Evolutionary conservation across 2,888 invertebrate genomes (phyloP).

Genomic region (Leucoptera coffeella): DNA sequence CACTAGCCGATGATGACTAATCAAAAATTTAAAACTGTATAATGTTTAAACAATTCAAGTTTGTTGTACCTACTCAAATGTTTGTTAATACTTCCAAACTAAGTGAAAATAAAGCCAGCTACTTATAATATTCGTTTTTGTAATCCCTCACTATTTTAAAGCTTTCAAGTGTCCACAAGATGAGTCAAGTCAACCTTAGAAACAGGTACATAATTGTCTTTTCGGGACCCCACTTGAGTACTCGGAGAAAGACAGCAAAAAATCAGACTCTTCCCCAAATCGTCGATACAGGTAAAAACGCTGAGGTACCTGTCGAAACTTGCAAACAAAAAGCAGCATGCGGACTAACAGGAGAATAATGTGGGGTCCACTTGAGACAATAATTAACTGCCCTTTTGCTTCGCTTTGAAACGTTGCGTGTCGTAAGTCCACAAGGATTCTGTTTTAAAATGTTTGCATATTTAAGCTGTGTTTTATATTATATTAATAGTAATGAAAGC

Average conservation of each 20-base stretch:
- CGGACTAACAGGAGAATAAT: conserved; percentile 38
- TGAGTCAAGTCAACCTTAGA: conserved; percentile 8
- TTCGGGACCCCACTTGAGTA: conserved; percentile 9
- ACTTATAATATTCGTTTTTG: neutral
- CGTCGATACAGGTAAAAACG: neutral
- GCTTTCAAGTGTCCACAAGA: too few relatives aligned
- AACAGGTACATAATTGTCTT: conserved; percentile 27
- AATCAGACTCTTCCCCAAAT: conserved; percentile 15
- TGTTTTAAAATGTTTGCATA: too few relatives aligned
- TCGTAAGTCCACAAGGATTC: too few relatives aligned
- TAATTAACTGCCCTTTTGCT: conserved; percentile 37
- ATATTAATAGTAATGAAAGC: too few relatives aligned
- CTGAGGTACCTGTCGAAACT: conserved; percentile 25
- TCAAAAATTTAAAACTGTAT: too few relatives aligned
- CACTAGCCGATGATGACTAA: too few relatives aligned
- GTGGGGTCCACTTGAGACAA: conserved; percentile 36
- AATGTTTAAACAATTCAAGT: too few relatives aligned
- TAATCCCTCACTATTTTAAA: too few relatives aligned
- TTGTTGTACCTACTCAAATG: too few relatives aligned
- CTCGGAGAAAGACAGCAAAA: conserved; percentile 8
- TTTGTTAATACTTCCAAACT: neutral
- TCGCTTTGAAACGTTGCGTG: too few relatives aligned
- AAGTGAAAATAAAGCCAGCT: neutral
- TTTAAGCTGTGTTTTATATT: too few relatives aligned
- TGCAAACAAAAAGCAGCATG: too few relatives aligned